Conservation (phyloP, 2,888 invertebrate species). For the Campoletis raptor region DNA sequence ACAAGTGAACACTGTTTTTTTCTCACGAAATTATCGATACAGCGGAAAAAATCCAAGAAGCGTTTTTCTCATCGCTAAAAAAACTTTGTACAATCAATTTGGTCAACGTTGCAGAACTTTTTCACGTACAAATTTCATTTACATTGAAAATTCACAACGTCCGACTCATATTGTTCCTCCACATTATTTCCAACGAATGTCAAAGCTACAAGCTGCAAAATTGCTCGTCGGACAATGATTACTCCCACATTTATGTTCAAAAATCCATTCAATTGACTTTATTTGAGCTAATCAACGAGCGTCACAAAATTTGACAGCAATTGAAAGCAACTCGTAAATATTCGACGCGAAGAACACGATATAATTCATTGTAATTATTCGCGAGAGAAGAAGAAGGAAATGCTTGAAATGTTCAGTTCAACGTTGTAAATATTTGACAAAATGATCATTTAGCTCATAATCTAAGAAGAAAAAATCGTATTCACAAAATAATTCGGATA, state of each 20-base stretch:
- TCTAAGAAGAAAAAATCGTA: constrained; percentile 19
- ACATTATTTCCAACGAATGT: background rate
- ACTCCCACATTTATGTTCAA: constrained; percentile 22
- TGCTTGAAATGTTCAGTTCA: constrained; percentile 26
- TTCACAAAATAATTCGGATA: constrained; percentile 57
- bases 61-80: constrained; percentile 34
- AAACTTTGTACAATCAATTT: constrained; percentile 66
- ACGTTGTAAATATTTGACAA: constrained; percentile 41
- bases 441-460: constrained; percentile 37
- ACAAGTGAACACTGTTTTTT: constrained; percentile 1
- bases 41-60: constrained; percentile 18
- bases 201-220: background rate
- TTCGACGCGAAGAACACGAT: background rate
- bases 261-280: background rate
- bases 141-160: constrained; percentile 15
- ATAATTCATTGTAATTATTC: constrained; percentile 8
- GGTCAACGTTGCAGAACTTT: constrained; percentile 56
- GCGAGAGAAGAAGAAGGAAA: constrained; percentile 21
- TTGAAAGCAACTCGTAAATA: constrained; percentile 9
- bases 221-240: background rate
- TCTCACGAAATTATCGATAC: constrained; percentile 10
- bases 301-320: background rate
- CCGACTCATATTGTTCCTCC: background rate
- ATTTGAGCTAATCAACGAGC: background rate
- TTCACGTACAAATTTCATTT: constrained; percentile 26